phyloP scores from a whole-genome alignment of 2,888 invertebrate species.

The Amiota mariae region DNA sequence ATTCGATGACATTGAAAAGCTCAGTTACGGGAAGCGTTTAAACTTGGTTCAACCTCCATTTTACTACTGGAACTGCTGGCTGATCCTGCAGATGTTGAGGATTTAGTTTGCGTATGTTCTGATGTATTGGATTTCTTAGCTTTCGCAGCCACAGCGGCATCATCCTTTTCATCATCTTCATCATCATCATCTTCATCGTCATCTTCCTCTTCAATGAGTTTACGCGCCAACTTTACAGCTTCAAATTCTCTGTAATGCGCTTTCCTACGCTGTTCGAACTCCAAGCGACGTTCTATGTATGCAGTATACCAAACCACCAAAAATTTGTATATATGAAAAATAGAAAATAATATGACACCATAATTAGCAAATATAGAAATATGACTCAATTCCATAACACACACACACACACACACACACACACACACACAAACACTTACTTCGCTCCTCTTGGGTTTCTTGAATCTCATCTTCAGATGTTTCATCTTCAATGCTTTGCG shows the following conservation, averaged over 20 bases:
- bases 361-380: not conserved
- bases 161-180: not conserved
- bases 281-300: conserved; percentile 78
- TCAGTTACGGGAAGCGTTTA: conserved; percentile 41
- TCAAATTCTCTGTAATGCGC: conserved; percentile 98
- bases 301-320: conserved; percentile 24
- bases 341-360: not conserved
- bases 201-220: conserved; percentile 91
- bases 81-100: conserved; percentile 16
- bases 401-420: too few relatives aligned
- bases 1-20: conserved; percentile 23
- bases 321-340: not conserved
- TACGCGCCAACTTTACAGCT: conserved; percentile 92
- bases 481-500: conserved; percentile 74
- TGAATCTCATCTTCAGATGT: conserved; percentile 78
- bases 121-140: conserved; percentile 33
- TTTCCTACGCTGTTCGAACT: conserved; percentile 94
- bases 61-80: conserved; percentile 48
- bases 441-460: conserved; percentile 78
- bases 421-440: conserved; percentile 54
- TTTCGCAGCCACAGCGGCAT: not conserved
- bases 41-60: conserved; percentile 50
- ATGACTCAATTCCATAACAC: not conserved
- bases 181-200: conserved; percentile 82
- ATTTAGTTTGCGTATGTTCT: conserved; percentile 35